These are phyloP conservation scores for Scaptomyza tumidula DNA, from an alignment of 2,888 invertebrate species.

Conservation along the genomic window DNA sequence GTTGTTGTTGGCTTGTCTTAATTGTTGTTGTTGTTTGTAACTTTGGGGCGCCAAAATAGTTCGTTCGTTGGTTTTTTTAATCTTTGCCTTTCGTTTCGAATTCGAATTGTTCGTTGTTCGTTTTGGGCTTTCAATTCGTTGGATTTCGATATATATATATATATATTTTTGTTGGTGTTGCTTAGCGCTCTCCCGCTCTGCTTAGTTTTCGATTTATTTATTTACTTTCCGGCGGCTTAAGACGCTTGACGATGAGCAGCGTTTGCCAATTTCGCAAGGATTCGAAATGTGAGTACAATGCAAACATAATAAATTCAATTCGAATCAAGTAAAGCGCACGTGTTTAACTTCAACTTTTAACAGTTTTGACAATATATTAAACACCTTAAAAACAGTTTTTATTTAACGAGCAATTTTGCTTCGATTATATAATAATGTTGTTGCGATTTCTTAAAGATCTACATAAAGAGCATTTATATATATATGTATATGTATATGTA, in stretches of 20 bases:
- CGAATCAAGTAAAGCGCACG: slow-evolving; percentile 38
- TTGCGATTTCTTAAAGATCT: slow-evolving; percentile 10
- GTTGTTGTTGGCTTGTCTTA: slow-evolving; percentile 27
- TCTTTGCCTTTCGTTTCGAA: slow-evolving; percentile 42
- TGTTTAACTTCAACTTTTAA: slow-evolving; percentile 27
- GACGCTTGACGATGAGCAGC: slow-evolving; percentile 64
- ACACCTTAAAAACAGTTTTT: slow-evolving; percentile 21
- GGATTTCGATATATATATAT: not conserved
- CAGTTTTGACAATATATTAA: slow-evolving; percentile 5
- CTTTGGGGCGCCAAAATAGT: slow-evolving; percentile 50
- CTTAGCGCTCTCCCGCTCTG: slow-evolving; percentile 19
- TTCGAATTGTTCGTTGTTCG: slow-evolving; percentile 52
- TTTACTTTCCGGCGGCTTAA: slow-evolving; percentile 70
- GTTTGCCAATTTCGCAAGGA: slow-evolving; percentile 72
- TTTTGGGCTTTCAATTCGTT: slow-evolving; percentile 48
- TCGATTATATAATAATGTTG: slow-evolving; percentile 64
- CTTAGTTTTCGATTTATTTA: slow-evolving; percentile 16
- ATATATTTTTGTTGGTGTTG: slow-evolving; percentile 8
- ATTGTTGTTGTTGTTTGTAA: slow-evolving; percentile 28
- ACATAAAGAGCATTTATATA: slow-evolving; percentile 12
- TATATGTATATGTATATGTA: slow-evolving; percentile 5
- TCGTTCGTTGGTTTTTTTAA: slow-evolving; percentile 57
- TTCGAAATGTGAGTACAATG: slow-evolving; percentile 65
- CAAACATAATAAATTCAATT: slow-evolving; percentile 64
- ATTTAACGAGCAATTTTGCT: slow-evolving; percentile 25